phyloP scores from a whole-genome alignment of 2,888 invertebrate genomes.

The Myathropa florea region DNA sequence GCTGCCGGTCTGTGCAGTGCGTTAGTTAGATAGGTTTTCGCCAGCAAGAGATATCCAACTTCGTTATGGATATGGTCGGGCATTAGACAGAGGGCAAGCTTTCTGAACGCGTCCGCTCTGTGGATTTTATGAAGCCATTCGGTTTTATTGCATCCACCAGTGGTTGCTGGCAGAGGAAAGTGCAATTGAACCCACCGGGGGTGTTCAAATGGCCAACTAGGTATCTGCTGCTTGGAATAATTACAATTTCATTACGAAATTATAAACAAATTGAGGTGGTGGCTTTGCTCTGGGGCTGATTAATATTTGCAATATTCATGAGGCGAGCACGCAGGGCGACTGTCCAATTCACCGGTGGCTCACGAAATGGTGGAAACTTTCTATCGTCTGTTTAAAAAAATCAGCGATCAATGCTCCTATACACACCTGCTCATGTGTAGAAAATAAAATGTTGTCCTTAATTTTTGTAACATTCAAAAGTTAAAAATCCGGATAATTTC shows the following conservation, averaged over 20 bases:
- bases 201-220: neutral
- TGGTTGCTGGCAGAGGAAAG: neutral
- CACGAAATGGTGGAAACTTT: neutral
- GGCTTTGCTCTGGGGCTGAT: conserved; percentile 11
- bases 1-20: neutral
- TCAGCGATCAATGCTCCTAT: neutral
- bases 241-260: conserved; percentile 53
- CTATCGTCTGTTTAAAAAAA: too few relatives aligned
- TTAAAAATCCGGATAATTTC: too few relatives aligned
- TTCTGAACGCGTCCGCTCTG: conserved; percentile 10
- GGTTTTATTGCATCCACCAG: conserved; percentile 38
- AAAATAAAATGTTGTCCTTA: neutral
- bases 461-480: too few relatives aligned
- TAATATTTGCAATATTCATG: conserved; percentile 30
- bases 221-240: conserved; percentile 14
- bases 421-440: neutral
- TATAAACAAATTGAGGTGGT: conserved; percentile 39
- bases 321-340: neutral
- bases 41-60: conserved; percentile 18
- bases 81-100: neutral
- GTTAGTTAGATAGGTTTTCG: neutral
- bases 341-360: neutral
- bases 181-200: conserved; percentile 28
- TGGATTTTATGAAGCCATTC: conserved; percentile 58
- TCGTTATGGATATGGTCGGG: conserved; percentile 15